Evolutionary conservation across 2,888 invertebrate species (phyloP).

Genomic region (Tetragonula carbonaria): DNA sequence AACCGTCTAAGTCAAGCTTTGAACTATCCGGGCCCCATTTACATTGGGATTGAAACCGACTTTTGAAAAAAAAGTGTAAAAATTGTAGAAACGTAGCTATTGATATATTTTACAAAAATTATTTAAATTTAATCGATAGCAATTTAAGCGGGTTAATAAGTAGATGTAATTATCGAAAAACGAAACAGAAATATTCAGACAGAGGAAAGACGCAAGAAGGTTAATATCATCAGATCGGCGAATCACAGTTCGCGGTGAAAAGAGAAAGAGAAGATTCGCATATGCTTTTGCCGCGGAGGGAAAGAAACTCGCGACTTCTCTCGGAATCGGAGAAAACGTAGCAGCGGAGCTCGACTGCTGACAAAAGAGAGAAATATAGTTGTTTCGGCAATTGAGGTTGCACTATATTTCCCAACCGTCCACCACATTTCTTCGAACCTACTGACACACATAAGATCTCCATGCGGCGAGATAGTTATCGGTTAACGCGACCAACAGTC

Average conservation of each 20-base stretch:
- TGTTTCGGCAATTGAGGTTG: conserved; percentile 25
- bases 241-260: neutral
- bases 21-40: too few species aligned
- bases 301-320: neutral
- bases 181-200: too few species aligned
- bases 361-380: neutral
- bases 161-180: too few species aligned
- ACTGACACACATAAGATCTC: conserved; percentile 31
- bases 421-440: conserved; percentile 42
- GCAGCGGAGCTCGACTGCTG: neutral
- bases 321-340: neutral
- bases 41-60: too few species aligned
- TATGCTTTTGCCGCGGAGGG: too few species aligned
- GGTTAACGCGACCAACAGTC: conserved; percentile 24
- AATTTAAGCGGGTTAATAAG: too few species aligned
- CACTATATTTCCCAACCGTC: conserved; percentile 39
- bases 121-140: too few species aligned
- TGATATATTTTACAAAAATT: too few species aligned
- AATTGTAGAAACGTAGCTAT: too few species aligned
- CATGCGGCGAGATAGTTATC: conserved; percentile 28
- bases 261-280: neutral
- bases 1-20: too few species aligned
- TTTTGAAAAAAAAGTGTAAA: too few species aligned
- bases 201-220: neutral
- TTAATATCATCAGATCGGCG: neutral